phyloP scores from a whole-genome alignment of 2,797 vertebrate species.

The Fistularia commersonii region DNA sequence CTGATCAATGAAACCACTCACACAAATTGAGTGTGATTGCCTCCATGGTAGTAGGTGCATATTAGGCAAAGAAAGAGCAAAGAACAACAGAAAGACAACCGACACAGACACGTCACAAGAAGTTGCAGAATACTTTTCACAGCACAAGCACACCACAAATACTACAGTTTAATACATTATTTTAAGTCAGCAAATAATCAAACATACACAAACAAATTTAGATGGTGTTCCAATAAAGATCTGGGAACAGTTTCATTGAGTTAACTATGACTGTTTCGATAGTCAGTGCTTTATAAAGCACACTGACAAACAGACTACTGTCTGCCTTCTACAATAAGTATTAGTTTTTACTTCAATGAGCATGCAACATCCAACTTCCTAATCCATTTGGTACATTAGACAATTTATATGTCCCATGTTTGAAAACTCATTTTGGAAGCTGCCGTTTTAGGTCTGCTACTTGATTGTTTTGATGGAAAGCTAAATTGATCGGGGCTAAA shows the following conservation, averaged over 20 bases:
- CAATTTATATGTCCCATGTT: no score
- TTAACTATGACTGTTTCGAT: slow-evolving; percentile 15
- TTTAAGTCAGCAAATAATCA: slow-evolving; percentile 2
- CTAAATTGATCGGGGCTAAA: no score
- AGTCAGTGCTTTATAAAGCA: not conserved
- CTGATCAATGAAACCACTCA: not conserved
- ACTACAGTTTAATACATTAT: slow-evolving; percentile 9
- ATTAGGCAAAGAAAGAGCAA: slow-evolving; percentile 49
- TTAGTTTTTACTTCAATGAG: no score
- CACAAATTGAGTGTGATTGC: no score
- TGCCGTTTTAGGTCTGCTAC: no score
- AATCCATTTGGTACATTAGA: no score
- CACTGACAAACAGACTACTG: not conserved
- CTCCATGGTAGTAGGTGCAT: slow-evolving; percentile 49
- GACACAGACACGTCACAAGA: slow-evolving; percentile 22
- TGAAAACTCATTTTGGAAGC: no score
- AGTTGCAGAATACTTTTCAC: slow-evolving; percentile 7
- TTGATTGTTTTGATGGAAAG: no score
- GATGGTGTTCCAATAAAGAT: not conserved
- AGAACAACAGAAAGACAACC: slow-evolving; percentile 34
- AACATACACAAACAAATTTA: slow-evolving; percentile 2
- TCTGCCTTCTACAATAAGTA: not conserved
- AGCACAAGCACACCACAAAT: slow-evolving; percentile 17
- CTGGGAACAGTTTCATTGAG: not conserved
- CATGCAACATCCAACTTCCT: no score